Percentiles rank a stretch among this genome's conserved stretches.
Evolutionary conservation across 2,888 invertebrate genomes (phyloP).

Genomic region (Oscheius sp.): DNA sequence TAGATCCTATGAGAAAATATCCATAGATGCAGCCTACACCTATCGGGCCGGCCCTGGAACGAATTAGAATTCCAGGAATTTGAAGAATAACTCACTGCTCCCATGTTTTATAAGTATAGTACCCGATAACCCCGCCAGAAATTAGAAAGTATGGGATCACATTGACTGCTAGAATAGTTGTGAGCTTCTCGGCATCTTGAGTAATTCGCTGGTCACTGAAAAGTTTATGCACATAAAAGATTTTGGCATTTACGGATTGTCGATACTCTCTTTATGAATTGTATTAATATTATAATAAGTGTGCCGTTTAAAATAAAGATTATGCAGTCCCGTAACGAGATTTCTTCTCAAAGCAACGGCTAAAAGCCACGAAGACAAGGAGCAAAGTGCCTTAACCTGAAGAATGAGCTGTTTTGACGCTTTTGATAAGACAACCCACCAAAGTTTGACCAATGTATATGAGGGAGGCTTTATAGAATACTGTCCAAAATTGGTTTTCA

Average conservation of each 20-base stretch:
- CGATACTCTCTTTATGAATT: conserved; percentile 74
- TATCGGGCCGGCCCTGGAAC: conserved; percentile 76
- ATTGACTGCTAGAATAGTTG: conserved; percentile 73
- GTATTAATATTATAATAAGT: conserved; percentile 76
- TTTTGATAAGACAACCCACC: conserved; percentile 38
- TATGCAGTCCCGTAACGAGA: conserved; percentile 75
- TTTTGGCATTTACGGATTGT: conserved; percentile 76
- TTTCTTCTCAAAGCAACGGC: conserved; percentile 76
- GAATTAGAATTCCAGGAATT: background rate
- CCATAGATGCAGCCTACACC: conserved; percentile 76
- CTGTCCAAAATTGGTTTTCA: conserved; percentile 74
- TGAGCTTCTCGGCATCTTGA: conserved; percentile 77
- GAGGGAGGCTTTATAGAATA: conserved; percentile 71
- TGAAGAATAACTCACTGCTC: conserved; percentile 72
- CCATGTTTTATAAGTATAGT: conserved; percentile 77
- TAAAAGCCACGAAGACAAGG: conserved; percentile 75
- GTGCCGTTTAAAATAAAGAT: conserved; percentile 75
- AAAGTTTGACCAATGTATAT: conserved; percentile 69
- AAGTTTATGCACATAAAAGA: conserved; percentile 13
- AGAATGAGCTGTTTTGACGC: conserved; percentile 37
- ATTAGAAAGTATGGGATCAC: conserved; percentile 67
- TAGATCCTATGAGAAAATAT: conserved; percentile 77
- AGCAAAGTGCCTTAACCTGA: conserved; percentile 75
- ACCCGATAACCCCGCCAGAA: conserved; percentile 76
- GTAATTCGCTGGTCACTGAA: conserved; percentile 77